Evolutionary conservation across 2,113 vertebrate genomes (phyloP), one percentile per base, ranked within the genome.

Genomic region (Condylura cristata): DNA sequence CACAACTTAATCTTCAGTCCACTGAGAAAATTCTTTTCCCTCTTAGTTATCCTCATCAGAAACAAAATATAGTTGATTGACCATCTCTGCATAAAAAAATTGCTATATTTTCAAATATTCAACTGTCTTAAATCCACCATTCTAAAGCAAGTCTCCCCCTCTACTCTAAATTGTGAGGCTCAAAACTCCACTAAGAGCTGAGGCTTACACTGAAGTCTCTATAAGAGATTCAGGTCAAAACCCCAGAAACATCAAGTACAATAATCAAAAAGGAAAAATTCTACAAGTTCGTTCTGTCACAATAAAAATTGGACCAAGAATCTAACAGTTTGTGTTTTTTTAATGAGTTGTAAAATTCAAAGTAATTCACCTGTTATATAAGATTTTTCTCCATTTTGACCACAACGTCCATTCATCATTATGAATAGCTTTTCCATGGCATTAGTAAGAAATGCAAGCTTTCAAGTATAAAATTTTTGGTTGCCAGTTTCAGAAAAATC

Each of bases 31-130:
- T 20, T 8, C 5, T 24, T 30, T 82, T 85, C 41, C 32, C 28
- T 80, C 39, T 81, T 80, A 51, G 28, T 70, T 65, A 74, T 83
- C 48, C 37, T 86, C 37, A 89, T 74, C 41, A 84, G 86, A 87
- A 92, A 56, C 7, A 2, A 6, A 81, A 41, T 16, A 48, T 6
- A 63, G 24, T 8, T 56, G 41, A 61, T 8, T 58, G 26, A 1
- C 51, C 28, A 74, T 24, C 48, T 65, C 37, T 48, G 28, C 26
- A 85, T 28, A 86, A 72, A 28, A 86, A 34, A 34, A 71, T 41
- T 83, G 46, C 72, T 14, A 44, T 32, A n/a, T 76, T 89, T 90
- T 83, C 46, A 84, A 85, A 68, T 24, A 34, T 34, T 82, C 66
- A 79, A 12, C 39, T 34, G 4, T 34, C 56, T 72, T 39, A 5